phyloP scores from a whole-genome alignment of 1,140 invertebrate genomes.

The Manduca sexta region DNA sequence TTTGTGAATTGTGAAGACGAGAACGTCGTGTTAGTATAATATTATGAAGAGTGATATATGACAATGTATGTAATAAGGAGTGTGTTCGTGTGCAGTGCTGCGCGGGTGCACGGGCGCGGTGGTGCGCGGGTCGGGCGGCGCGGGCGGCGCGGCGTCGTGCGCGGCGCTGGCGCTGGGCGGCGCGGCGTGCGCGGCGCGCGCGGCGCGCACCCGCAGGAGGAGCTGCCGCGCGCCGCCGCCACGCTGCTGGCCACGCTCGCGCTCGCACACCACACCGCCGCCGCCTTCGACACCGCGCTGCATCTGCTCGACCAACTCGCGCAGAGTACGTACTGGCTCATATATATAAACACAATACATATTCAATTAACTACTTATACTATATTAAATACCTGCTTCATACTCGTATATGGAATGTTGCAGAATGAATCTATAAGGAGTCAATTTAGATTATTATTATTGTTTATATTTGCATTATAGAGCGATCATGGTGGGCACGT shows the following conservation, averaged over 20 bases:
- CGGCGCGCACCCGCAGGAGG: conserved; percentile 82
- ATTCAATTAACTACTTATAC: too few relatives aligned
- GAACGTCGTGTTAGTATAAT: too few relatives aligned
- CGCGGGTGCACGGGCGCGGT: conserved; percentile 60
- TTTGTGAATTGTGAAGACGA: too few relatives aligned
- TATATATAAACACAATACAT: too few relatives aligned
- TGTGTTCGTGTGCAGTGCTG: conserved; percentile 25
- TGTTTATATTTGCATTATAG: conserved; percentile 3
- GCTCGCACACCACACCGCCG: conserved; percentile 63
- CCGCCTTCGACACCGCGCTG: conserved; percentile 37
- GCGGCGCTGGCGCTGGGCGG: conserved; percentile 64
- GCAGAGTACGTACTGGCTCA: conserved; percentile 6
- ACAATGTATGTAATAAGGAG: too few relatives aligned
- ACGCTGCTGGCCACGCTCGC: conserved; percentile 79
- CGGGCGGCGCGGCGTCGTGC: conserved; percentile 72
- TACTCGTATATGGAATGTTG: conserved; percentile 29
- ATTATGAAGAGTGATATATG: too few relatives aligned
- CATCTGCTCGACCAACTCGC: conserved; percentile 23
- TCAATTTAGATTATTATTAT: too few relatives aligned
- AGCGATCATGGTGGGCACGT: conserved; percentile 85
- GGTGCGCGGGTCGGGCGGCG: conserved; percentile 65
- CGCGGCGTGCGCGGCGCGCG: conserved; percentile 74
- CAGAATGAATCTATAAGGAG: too few relatives aligned
- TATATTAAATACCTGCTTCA: neutral
- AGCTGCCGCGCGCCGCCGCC: conserved; percentile 81